phyloP scores from a whole-genome alignment of 2,113 vertebrate species.

The Hemibagrus wyckioides region DNA sequence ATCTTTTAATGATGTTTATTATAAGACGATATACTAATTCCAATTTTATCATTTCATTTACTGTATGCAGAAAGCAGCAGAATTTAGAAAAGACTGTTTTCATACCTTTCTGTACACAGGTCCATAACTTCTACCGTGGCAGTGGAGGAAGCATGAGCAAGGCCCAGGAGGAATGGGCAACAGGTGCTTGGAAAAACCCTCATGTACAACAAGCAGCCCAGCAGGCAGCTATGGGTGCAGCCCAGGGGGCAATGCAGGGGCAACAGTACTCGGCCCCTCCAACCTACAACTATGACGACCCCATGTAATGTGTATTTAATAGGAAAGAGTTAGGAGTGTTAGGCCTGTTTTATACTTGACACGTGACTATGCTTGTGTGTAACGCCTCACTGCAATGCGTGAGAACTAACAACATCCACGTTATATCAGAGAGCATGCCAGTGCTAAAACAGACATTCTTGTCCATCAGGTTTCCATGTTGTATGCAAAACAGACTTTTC shows the following conservation, averaged over 20 bases:
- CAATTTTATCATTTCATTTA: not conserved
- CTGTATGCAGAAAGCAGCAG: not conserved
- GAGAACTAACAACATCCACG: not conserved
- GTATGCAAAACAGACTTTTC: slow-evolving; percentile 12
- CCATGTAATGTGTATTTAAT: slow-evolving; percentile 79
- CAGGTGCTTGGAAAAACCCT: slow-evolving; percentile 96
- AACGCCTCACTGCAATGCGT: not conserved
- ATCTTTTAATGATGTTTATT: not conserved
- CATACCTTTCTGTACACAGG: slow-evolving; percentile 62
- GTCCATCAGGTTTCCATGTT: slow-evolving; percentile 1
- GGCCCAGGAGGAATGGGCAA: slow-evolving; percentile 96
- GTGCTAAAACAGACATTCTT: not conserved
- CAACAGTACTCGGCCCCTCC: slow-evolving; percentile 90
- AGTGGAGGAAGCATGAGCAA: slow-evolving; percentile 95
- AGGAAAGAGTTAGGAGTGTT: slow-evolving; percentile 45
- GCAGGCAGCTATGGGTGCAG: slow-evolving; percentile 89
- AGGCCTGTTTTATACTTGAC: slow-evolving; percentile 65
- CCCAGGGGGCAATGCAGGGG: slow-evolving; percentile 83
- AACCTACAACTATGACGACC: slow-evolving; percentile 93
- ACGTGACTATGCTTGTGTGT: slow-evolving; percentile 44
- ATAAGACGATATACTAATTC: not conserved
- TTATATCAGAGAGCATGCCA: not conserved
- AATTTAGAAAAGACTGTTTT: not conserved
- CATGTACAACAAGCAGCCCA: slow-evolving; percentile 95
- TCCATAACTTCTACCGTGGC: slow-evolving; percentile 94